Evolutionary conservation across 1,140 invertebrate species (phyloP).

Genomic region (Steinernema feltiae): DNA sequence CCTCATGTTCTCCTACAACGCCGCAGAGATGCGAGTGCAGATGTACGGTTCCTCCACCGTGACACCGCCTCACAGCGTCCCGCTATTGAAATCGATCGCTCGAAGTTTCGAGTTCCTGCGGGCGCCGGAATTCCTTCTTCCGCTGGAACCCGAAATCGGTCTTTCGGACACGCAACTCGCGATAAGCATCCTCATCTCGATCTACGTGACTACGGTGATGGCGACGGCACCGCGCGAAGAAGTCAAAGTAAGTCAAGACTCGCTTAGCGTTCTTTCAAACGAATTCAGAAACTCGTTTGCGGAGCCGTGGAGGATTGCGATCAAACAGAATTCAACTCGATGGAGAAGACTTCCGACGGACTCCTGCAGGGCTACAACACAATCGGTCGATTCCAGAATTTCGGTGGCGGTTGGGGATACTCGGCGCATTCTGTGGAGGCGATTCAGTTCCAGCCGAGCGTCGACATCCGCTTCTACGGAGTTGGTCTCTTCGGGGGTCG

Average conservation of each 20-base stretch:
- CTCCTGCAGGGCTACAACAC: conserved; percentile 67
- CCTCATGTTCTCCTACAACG: conserved; percentile 42
- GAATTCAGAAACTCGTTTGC: not conserved
- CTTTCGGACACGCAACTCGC: conserved; percentile 38
- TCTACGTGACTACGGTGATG: conserved; percentile 24
- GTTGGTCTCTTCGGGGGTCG: conserved; percentile 90
- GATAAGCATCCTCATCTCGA: conserved; percentile 34
- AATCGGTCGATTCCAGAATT: conserved; percentile 84
- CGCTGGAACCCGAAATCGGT: not conserved
- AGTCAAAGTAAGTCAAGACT: not conserved
- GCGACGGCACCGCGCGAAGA: not conserved
- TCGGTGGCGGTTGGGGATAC: conserved; percentile 96
- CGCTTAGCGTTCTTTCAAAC: not conserved
- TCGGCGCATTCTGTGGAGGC: conserved; percentile 90
- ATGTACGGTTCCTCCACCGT: conserved; percentile 1
- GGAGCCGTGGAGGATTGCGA: not conserved
- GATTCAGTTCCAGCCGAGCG: conserved; percentile 81
- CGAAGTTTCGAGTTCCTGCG: conserved; percentile 19
- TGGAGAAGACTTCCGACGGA: not conserved
- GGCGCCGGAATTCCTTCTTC: conserved; percentile 26
- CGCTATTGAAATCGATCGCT: too few species aligned
- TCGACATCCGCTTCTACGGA: conserved; percentile 82
- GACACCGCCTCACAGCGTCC: too few species aligned
- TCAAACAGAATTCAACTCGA: not conserved
- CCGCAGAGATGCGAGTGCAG: conserved; percentile 37